Base-by-base conservation (phyloP, 2,888 invertebrate species). In the Uloborus plumipes region DNA sequence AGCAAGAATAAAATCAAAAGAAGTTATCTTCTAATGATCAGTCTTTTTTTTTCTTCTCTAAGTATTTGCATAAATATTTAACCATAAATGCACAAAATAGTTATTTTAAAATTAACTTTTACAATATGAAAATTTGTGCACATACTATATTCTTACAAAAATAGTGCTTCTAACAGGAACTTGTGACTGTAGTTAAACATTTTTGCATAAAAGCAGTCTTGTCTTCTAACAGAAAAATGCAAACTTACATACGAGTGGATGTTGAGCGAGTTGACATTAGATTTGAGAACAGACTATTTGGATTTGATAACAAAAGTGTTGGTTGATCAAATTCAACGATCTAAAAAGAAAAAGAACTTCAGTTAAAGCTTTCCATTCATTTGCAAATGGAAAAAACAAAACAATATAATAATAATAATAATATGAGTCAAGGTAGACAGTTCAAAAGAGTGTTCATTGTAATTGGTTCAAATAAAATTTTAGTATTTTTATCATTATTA, bases 271-370 rank as follows among this genome's bases (percentile, higher is more conserved):
- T 61, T 26, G 88, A 86, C 86, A 90, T 87, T 89, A 91, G 89
- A 84, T 88, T 89, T 3, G 88, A 89, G 85, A 91, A 91, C 82
- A 89, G 87, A 7, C 91, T 90, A 31, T 88, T 87, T 16, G 89
- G 85, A 84, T 90, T 88, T 1, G 88, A 87, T 77, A 91, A 85
- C 31, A 91, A 88, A 53, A 87, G 87, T 11, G 88, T 86, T 1
- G 91, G 91, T 16, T 88, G 88, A 71, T 91, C 91, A 83, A 90
- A 90, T 87, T 90, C 90, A 20, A 87, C 87, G 26, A 90, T 87
- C 88, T 88, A 31, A 15, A 80, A 72, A 2, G 18, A 59, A 70
- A 22, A 11, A 39, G 9, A 39, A 39, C 26, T 26, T 39, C 6
- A n/a, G 7, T 64, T 13, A 18, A 14, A 26, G 18, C 18, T 1